Evolutionary conservation across 2,797 vertebrate genomes (phyloP).

Genomic region (Masticophis lateralis): DNA sequence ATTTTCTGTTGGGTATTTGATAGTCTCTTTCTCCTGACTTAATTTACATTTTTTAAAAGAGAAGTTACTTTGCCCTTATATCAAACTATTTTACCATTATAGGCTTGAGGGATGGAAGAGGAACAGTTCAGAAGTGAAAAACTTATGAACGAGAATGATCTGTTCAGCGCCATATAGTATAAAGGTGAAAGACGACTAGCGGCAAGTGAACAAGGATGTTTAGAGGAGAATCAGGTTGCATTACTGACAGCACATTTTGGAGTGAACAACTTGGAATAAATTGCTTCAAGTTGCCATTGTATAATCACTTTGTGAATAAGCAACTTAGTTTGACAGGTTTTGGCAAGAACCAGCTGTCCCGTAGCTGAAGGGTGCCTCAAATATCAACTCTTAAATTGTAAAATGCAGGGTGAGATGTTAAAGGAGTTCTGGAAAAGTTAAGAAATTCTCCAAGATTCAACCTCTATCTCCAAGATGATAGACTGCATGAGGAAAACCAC

Average conservation of each 20-base stretch:
- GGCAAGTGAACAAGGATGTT: constrained; percentile 33
- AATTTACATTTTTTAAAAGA: constrained; percentile 18
- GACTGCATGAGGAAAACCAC: not conserved
- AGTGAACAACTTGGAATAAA: constrained; percentile 43
- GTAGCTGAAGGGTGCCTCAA: constrained; percentile 51
- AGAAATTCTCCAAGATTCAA: not conserved
- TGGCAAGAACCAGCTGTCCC: constrained; percentile 49
- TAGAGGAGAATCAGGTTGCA: constrained; percentile 20
- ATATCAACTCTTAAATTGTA: constrained; percentile 41
- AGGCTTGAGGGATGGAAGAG: constrained; percentile 34
- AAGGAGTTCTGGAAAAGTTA: constrained; percentile 15
- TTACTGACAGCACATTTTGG: constrained; percentile 40
- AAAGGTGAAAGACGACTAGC: constrained; percentile 14
- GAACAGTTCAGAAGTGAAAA: constrained; percentile 27
- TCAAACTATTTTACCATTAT: constrained; percentile 39
- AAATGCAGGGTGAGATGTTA: not conserved
- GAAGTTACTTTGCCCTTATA: constrained; percentile 51
- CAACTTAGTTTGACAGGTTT: constrained; percentile 58
- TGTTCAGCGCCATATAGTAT: constrained; percentile 38
- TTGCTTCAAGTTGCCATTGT: constrained; percentile 27
- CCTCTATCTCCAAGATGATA: not conserved
- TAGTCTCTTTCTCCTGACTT: not conserved
- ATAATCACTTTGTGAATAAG: constrained; percentile 45
- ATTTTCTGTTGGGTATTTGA: not conserved
- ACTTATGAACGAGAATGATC: constrained; percentile 12